Evolutionary conservation across 2,797 vertebrate genomes (phyloP), one percentile per base, ranked within the genome.

Genomic region (Natrix natrix): DNA sequence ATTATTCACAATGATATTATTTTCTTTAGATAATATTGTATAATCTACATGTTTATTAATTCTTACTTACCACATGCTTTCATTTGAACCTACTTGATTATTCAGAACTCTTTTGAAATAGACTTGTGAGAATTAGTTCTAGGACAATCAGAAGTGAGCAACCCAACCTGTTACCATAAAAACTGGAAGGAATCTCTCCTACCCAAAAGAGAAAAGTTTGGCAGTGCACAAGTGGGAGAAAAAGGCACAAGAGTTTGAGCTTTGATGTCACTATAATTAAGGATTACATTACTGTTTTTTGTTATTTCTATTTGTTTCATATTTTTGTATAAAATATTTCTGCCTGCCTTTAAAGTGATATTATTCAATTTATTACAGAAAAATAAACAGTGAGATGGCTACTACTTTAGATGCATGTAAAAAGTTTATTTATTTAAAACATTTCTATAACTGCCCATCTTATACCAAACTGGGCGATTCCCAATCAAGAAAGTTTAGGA

Each of bases 11-110:
- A 32, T 87, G 37, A 69, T 59, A 78, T 61, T 74, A 86, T 37
- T 91, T 69, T 43, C 55, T 59, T 91, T 20, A 52, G 28, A 91
- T 37, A 37, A 22, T 6, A 43, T 88, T 57, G 60, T 10, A 26
- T 91, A 91, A 87, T 91, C 52, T 56, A 37, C 32, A 37, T 37
- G 17, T 87, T 69, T 93, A 86, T 66, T 90, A 93, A 93, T n/a
- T 37, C 59, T 87, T 90, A 56, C 43, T 61, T n/a, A 88, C 5
- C 59, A 87, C 43, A 17, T 61, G 6, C 10, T 91, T 20, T 17
- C 17, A 61, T 54, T 22, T 87, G 59, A 87, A 60, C 43, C 28
- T 63, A n/a, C 48, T 55, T 61, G 48, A 66, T 52, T 55, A 24
- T 54, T 63, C 59, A 87, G 20, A 66, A 16, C 48, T 52, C 24